Conservation (phyloP, 2,797 vertebrate species). For the Hemibagrus guttatus region DNA sequence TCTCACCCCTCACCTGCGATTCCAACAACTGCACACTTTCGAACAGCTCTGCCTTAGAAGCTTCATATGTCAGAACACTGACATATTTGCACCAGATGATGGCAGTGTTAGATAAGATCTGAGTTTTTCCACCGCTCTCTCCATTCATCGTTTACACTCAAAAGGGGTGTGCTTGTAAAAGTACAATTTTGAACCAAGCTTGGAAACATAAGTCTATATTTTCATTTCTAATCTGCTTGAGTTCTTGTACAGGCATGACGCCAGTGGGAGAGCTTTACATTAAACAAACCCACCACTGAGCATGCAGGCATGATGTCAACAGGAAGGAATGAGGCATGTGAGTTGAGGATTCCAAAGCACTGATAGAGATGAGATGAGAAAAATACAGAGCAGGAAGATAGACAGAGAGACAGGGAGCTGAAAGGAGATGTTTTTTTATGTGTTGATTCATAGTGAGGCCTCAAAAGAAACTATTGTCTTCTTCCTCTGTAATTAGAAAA, state of each 20-base stretch:
- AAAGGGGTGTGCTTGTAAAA: not conserved
- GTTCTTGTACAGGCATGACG: slow-evolving; percentile 59
- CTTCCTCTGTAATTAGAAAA: slow-evolving; percentile 21
- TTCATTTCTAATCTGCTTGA: not conserved
- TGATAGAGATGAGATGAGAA: slow-evolving; percentile 38
- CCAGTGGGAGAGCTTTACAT: slow-evolving; percentile 63
- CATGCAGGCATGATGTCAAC: slow-evolving; percentile 45
- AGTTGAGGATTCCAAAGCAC: slow-evolving; percentile 30
- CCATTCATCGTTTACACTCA: not conserved
- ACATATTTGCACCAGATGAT: slow-evolving; percentile 42
- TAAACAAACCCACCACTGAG: slow-evolving; percentile 57
- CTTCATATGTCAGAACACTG: not conserved
- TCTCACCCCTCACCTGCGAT: not conserved
- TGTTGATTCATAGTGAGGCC: not conserved
- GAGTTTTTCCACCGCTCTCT: not conserved
- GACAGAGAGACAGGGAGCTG: not conserved
- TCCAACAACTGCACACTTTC: not conserved
- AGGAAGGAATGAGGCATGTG: slow-evolving; percentile 31
- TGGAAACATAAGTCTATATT: not conserved
- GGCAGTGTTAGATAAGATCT: slow-evolving; percentile 36
- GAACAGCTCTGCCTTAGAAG: not conserved
- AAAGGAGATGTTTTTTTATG: not conserved
- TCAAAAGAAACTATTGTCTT: not conserved
- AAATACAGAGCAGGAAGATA: not conserved
- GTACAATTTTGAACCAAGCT: not conserved